phyloP scores from a whole-genome alignment of 2,888 invertebrate species.

The Pediacus dermestoides region DNA sequence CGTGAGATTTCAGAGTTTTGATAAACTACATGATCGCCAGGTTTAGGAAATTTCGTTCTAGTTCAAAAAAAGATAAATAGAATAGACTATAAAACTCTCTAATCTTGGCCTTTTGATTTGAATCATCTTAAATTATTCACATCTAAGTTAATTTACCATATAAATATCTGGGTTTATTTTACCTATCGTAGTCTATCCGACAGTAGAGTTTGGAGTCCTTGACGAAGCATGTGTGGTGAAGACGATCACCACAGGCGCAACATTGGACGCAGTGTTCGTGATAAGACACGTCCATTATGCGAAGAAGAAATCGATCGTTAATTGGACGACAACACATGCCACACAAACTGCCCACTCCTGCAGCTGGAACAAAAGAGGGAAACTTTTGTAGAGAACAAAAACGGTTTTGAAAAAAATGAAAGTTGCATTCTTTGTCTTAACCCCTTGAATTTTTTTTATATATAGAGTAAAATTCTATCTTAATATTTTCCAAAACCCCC shows the following conservation, averaged over 20 bases:
- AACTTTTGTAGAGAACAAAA: too few species aligned
- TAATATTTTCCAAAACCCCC: too few species aligned
- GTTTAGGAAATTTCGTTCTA: too few species aligned
- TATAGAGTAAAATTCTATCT: too few species aligned
- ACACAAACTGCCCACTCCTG: slow-evolving; percentile 52
- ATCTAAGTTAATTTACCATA: too few species aligned
- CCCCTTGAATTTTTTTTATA: too few species aligned
- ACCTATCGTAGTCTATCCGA: slow-evolving; percentile 77
- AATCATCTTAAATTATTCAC: too few species aligned
- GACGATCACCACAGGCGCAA: slow-evolving; percentile 65
- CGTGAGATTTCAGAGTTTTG: slow-evolving; percentile 29
- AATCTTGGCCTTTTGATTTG: too few species aligned
- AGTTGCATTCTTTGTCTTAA: too few species aligned
- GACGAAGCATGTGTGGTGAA: slow-evolving; percentile 72
- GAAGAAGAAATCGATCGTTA: slow-evolving; percentile 71
- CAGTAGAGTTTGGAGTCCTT: slow-evolving; percentile 73
- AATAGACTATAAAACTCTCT: too few species aligned
- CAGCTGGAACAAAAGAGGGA: slow-evolving; percentile 38
- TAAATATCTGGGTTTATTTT: slow-evolving; percentile 23
- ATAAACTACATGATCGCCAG: slow-evolving; percentile 18
- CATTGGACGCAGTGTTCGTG: slow-evolving; percentile 77
- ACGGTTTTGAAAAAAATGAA: too few species aligned
- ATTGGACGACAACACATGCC: slow-evolving; percentile 69
- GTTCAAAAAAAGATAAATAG: too few species aligned
- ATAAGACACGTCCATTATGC: slow-evolving; percentile 70